phyloP scores from a whole-genome alignment of 1,140 invertebrate species.

The Diploscapter pachys region DNA sequence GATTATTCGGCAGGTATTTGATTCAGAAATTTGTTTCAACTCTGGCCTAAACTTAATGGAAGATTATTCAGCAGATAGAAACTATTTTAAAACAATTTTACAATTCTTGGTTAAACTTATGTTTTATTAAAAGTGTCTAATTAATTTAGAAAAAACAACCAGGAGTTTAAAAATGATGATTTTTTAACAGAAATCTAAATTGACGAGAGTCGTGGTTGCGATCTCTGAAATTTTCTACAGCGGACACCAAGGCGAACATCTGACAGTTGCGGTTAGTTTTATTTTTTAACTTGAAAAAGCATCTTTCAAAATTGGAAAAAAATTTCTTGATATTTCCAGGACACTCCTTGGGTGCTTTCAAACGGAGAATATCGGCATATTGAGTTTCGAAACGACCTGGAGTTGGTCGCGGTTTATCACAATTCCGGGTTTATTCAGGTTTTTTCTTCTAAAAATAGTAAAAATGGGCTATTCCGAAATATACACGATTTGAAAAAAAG shows the following conservation, averaged over 20 bases:
- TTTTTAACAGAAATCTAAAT: neutral
- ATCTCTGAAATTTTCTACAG: constrained; percentile 14
- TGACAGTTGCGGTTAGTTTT: constrained; percentile 3
- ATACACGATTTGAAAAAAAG: no score
- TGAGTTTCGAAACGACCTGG: neutral
- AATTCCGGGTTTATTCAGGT: constrained; percentile 18
- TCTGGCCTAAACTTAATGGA: no score
- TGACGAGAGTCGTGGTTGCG: constrained; percentile 20
- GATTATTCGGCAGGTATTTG: constrained; percentile 13
- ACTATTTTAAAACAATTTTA: no score
- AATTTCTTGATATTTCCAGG: constrained; percentile 10
- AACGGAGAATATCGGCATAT: constrained; percentile 10
- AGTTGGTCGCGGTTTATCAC: constrained; percentile 14
- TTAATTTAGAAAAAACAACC: no score
- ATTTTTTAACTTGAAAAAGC: neutral
- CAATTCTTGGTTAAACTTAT: no score
- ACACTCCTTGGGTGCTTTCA: constrained; percentile 13
- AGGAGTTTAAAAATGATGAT: no score
- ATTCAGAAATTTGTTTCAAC: neutral
- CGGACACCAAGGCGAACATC: constrained; percentile 24
- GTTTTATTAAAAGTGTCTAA: no score
- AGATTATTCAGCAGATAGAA: no score
- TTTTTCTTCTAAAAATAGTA: neutral
- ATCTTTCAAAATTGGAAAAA: neutral
- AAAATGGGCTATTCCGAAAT: neutral